phyloP scores from a whole-genome alignment of 1,140 invertebrate genomes.

The Euschistus heros region DNA sequence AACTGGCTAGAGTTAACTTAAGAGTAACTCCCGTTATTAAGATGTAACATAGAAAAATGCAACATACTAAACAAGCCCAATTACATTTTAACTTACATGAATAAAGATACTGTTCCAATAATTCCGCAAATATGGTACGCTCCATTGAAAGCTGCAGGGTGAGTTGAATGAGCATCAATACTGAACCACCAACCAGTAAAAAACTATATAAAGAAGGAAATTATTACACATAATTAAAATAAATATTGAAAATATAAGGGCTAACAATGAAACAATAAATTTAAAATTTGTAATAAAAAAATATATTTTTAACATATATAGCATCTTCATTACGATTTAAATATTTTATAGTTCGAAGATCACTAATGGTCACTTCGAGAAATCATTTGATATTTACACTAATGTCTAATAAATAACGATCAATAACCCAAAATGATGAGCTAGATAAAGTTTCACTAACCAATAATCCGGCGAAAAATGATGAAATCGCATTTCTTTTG shows the following conservation, averaged over 20 bases:
- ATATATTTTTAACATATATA: too few species aligned
- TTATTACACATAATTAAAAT: neutral
- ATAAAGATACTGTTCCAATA: constrained; percentile 82
- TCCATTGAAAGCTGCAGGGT: constrained; percentile 57
- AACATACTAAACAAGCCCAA: too few species aligned
- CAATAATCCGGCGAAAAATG: constrained; percentile 71
- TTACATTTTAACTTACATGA: constrained; percentile 61
- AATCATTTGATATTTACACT: too few species aligned
- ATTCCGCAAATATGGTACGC: constrained; percentile 91
- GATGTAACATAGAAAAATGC: too few species aligned
- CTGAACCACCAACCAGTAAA: constrained; percentile 96
- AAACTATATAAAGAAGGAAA: constrained; percentile 55
- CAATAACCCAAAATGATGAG: too few species aligned
- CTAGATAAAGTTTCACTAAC: constrained; percentile 41
- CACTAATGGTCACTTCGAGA: too few species aligned
- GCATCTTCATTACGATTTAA: too few species aligned
- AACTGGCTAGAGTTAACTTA: too few species aligned
- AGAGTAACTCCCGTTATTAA: too few species aligned
- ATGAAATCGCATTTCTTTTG: constrained; percentile 69
- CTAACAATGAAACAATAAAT: constrained; percentile 15
- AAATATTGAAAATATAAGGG: constrained; percentile 33
- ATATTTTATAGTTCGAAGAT: too few species aligned
- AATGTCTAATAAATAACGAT: too few species aligned
- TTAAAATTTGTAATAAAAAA: neutral
- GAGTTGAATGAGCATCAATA: constrained; percentile 81